Conservation (phyloP, 2,797 vertebrate species). For the Xenops minutus region DNA sequence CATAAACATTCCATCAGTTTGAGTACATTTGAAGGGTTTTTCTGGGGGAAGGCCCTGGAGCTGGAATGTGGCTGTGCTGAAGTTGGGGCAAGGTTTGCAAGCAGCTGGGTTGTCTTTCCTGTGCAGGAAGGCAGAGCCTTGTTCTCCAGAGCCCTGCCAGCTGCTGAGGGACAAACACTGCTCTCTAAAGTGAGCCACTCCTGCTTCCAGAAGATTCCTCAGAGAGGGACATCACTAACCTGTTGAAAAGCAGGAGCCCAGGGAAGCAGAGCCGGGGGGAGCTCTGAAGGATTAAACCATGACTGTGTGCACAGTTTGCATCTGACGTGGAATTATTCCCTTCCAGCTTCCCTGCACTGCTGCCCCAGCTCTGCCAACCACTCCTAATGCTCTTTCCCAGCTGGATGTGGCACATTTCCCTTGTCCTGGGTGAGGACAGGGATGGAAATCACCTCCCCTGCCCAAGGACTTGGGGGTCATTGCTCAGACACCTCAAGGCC, state of each 20-base stretch:
- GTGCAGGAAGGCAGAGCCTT: not conserved
- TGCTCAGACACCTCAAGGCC: not conserved
- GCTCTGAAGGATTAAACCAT: not conserved
- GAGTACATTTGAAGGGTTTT: not conserved
- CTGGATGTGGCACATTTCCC: rapidly evolving
- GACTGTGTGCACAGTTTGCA: not conserved
- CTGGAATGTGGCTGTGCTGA: not conserved
- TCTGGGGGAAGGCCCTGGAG: not conserved
- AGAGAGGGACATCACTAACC: not conserved
- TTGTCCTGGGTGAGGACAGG: not conserved
- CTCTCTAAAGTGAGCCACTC: not conserved
- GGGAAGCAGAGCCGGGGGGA: not conserved
- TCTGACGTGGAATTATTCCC: not conserved
- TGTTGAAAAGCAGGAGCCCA: rapidly evolving
- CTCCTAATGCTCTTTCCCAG: rapidly evolving
- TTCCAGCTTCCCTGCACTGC: not conserved
- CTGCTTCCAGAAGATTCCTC: not conserved
- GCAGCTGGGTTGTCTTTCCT: not conserved
- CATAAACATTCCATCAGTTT: not conserved
- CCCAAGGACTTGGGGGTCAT: not conserved
- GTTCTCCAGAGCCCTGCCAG: not conserved
- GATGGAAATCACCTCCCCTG: not conserved
- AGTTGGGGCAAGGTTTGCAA: not conserved
- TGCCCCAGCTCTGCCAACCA: not conserved
- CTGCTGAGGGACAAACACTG: not conserved